Evolutionary conservation across 1,140 invertebrate species (phyloP).

Genomic region (Ceratosolen fusciceps): DNA sequence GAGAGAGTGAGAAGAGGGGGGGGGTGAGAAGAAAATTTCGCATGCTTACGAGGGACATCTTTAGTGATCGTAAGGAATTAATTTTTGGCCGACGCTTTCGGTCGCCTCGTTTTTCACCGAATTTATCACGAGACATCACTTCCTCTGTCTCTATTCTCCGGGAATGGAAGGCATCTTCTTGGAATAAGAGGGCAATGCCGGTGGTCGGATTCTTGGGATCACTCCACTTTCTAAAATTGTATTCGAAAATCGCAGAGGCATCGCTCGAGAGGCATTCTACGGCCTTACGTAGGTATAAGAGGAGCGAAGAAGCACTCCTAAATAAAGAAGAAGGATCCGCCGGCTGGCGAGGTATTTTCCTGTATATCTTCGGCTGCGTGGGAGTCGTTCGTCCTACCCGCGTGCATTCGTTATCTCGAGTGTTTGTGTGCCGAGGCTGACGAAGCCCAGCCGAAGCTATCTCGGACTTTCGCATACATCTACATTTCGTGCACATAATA

Average conservation of each 20-base stretch:
- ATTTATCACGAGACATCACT: conserved; percentile 31
- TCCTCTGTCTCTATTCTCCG: background rate
- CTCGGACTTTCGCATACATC: too few species aligned
- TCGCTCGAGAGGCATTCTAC: background rate
- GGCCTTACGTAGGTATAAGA: background rate
- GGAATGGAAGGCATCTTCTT: background rate
- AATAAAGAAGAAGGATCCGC: background rate
- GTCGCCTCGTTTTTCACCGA: conserved; percentile 35
- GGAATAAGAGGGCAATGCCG: background rate
- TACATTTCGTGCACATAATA: too few species aligned
- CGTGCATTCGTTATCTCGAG: background rate
- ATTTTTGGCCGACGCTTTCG: conserved; percentile 27
- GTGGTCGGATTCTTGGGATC: background rate
- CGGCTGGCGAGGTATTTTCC: background rate
- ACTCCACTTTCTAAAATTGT: conserved; percentile 43
- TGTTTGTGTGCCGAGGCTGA: background rate
- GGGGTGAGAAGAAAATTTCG: background rate
- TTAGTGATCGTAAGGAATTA: conserved; percentile 42
- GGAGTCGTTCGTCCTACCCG: background rate
- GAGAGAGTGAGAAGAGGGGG: background rate
- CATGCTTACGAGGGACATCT: conserved; percentile 31
- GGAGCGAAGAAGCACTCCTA: background rate
- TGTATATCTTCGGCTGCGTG: background rate
- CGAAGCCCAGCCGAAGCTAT: too few species aligned
- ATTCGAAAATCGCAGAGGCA: conserved; percentile 31